These are phyloP conservation scores for Lophotriccus pileatus DNA, from an alignment of 2,797 vertebrate species.

Conservation along the genomic window DNA sequence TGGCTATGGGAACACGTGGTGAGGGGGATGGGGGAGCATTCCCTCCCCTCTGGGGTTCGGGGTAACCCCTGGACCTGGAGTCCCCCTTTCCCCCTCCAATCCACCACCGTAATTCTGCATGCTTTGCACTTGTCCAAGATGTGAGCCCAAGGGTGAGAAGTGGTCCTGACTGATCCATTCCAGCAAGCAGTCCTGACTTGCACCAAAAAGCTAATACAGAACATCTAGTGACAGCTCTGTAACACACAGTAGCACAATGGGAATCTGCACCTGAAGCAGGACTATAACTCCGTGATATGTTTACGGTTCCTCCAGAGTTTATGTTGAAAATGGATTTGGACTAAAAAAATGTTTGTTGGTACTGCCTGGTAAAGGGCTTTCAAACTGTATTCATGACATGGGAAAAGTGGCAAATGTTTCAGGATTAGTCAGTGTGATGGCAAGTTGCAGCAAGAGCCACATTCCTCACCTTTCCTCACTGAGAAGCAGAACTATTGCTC, in stretches of 20 bases:
- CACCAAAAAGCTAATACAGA: neutral
- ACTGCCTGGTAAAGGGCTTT: neutral
- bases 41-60: too few species aligned
- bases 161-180: rapidly evolving
- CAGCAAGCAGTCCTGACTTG: rapidly evolving
- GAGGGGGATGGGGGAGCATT: too few species aligned
- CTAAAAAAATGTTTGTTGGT: neutral
- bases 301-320: neutral
- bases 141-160: neutral
- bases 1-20: too few species aligned
- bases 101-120: too few species aligned
- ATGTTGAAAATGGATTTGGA: neutral
- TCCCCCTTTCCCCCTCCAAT: too few species aligned
- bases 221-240: neutral
- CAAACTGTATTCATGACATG: neutral
- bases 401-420: neutral
- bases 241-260: neutral
- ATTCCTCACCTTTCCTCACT: neutral
- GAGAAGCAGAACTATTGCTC: neutral
- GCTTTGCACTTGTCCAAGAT: neutral
- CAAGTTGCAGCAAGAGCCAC: neutral
- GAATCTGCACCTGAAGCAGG: neutral
- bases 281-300: neutral
- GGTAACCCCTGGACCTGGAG: too few species aligned
- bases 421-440: neutral